Conservation (phyloP, 2,797 vertebrate species). For the Cossypha dichroa region DNA sequence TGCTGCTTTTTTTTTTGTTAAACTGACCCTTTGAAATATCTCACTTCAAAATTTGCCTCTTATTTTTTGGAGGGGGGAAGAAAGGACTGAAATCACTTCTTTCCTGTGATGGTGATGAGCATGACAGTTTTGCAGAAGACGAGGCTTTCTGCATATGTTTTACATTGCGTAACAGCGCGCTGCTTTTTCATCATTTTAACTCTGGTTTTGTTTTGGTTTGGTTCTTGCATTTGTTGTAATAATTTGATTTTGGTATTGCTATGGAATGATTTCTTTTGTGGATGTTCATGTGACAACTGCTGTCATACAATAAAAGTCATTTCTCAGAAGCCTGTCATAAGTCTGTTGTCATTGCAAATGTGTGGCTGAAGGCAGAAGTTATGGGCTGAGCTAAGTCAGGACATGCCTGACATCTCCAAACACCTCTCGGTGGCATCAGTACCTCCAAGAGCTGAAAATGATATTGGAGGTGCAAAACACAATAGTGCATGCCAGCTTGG, state of each 20-base stretch:
- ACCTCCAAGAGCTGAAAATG: background rate
- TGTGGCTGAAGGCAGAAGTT: background rate
- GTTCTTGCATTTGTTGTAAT: slow-evolving; percentile 13
- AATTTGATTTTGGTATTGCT: background rate
- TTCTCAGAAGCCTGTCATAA: background rate
- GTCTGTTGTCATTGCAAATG: background rate
- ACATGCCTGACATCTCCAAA: background rate
- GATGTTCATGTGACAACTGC: background rate
- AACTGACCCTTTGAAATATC: background rate
- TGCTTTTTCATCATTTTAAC: slow-evolving; percentile 24
- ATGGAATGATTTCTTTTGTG: background rate
- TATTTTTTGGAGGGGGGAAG: background rate
- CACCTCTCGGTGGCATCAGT: background rate
- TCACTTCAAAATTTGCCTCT: background rate
- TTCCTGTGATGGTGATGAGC: background rate
- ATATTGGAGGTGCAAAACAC: background rate
- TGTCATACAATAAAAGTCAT: slow-evolving; percentile 47
- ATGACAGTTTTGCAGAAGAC: background rate
- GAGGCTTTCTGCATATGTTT: background rate
- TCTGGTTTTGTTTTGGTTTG: background rate
- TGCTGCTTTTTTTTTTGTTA: background rate
- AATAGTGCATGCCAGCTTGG: background rate
- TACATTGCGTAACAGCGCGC: background rate
- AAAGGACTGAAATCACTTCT: background rate
- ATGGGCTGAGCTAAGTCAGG: background rate